phyloP scores from a whole-genome alignment of 2,888 invertebrate genomes.

The Diabrotica balteata region DNA sequence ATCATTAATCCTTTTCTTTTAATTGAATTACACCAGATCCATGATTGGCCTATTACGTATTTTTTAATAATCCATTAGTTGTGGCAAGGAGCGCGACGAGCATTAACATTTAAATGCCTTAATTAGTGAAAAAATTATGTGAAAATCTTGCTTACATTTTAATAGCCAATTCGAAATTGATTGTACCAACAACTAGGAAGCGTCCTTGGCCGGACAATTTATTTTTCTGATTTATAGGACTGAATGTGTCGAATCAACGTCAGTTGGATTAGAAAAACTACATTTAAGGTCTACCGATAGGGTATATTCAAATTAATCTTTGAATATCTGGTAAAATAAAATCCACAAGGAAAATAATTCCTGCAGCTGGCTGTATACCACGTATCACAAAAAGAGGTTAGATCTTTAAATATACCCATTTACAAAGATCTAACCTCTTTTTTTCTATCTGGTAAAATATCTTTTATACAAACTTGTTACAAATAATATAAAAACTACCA shows the following conservation, averaged over 20 bases:
- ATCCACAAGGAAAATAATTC: too few species aligned
- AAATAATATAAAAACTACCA: too few species aligned
- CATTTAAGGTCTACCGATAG: too few species aligned
- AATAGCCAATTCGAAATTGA: constrained; percentile 27
- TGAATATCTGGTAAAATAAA: too few species aligned
- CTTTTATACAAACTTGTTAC: too few species aligned
- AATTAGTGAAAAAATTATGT: constrained; percentile 29
- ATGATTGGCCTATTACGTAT: constrained; percentile 19
- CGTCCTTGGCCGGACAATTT: constrained; percentile 28
- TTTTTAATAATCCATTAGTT: constrained; percentile 23
- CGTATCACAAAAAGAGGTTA: too few species aligned
- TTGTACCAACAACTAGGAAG: constrained; percentile 27
- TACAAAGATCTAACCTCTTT: too few species aligned
- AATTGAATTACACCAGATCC: constrained; percentile 1
- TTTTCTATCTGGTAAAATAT: too few species aligned
- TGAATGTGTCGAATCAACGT: not conserved
- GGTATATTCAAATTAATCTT: too few species aligned
- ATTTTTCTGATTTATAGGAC: constrained; percentile 7
- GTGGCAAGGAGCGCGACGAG: constrained; percentile 12
- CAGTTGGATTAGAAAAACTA: too few species aligned
- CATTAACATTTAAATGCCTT: constrained; percentile 15
- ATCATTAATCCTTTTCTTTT: not conserved
- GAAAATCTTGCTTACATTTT: constrained; percentile 22
- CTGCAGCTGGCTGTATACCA: too few species aligned
- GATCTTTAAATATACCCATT: too few species aligned